Percentiles rank a stretch among this genome's conserved stretches.
Conservation (phyloP, 2,888 invertebrate genomes). For the Orchesella flavescens region DNA sequence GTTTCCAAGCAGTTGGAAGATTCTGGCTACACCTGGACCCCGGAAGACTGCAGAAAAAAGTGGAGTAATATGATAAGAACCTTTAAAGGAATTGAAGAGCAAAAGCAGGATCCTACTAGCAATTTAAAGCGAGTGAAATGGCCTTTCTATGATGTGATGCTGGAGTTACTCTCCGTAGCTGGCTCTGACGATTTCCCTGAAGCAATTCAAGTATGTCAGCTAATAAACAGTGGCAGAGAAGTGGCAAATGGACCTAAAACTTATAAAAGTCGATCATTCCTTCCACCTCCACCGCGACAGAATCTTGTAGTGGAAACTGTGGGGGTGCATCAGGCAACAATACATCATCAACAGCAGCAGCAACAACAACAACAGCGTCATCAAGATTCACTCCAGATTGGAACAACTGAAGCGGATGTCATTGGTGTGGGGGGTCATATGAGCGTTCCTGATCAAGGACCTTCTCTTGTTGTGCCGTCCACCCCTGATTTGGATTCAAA, state of each 20-base stretch:
- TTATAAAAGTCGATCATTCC: not conserved
- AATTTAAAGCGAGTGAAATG: conserved; percentile 54
- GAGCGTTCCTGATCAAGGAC: not conserved
- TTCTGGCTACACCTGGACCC: conserved; percentile 46
- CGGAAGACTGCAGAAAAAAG: conserved; percentile 65
- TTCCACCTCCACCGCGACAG: not conserved
- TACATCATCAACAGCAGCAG: not conserved
- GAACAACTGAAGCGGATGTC: conserved; percentile 24
- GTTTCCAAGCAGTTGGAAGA: conserved; percentile 36
- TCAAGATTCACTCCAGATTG: conserved; percentile 23
- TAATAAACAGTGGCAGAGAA: conserved; percentile 23
- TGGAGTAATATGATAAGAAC: conserved; percentile 67
- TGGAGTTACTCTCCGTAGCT: conserved; percentile 28
- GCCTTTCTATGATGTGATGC: conserved; percentile 58
- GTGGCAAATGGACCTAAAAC: not conserved
- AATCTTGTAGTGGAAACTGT: not conserved
- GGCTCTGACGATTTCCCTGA: conserved; percentile 61
- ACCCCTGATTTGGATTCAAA: not conserved
- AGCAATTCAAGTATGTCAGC: conserved; percentile 19
- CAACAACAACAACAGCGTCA: no score
- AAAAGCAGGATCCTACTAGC: conserved; percentile 33
- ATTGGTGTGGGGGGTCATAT: conserved; percentile 25
- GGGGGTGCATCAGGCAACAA: no score
- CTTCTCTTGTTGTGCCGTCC: not conserved
- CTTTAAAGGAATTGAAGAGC: conserved; percentile 62